phyloP scores from a whole-genome alignment of 2,797 vertebrate genomes.

The Galago senegalensis region DNA sequence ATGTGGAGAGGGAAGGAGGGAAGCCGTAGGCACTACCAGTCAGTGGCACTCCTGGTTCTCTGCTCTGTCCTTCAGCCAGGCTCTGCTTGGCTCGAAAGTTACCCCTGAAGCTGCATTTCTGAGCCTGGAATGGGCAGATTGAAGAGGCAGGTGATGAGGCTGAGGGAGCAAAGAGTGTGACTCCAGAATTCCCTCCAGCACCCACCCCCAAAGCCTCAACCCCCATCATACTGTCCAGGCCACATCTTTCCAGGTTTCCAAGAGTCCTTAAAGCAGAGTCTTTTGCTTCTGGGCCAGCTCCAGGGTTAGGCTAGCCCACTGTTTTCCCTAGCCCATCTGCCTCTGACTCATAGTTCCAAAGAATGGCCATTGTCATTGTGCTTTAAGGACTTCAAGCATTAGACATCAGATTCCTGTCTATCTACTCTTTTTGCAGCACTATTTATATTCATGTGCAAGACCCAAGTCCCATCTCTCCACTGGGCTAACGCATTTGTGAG shows the following conservation, averaged over 20 bases:
- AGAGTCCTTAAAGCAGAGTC: neutral
- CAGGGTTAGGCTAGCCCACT: neutral
- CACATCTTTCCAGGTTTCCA: neutral
- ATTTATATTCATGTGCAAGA: neutral
- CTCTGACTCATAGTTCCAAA: neutral
- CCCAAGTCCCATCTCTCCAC: neutral
- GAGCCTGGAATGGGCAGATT: neutral
- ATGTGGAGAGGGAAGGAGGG: neutral
- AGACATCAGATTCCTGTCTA: neutral
- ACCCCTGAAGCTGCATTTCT: neutral
- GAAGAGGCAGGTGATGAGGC: no score
- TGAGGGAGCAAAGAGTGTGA: neutral
- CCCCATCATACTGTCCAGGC: no score
- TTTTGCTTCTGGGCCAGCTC: neutral
- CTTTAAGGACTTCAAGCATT: neutral
- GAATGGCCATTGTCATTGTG: neutral
- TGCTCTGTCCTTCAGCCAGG: neutral
- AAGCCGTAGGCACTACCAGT: no score
- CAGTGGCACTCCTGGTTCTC: neutral
- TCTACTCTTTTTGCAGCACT: neutral
- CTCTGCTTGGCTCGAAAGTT: neutral
- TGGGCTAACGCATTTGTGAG: neutral
- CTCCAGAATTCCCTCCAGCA: neutral
- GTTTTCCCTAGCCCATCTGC: neutral
- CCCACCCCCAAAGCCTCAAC: no score